These are phyloP conservation scores for Rhinoptilus africanus DNA, from an alignment of 2,113 vertebrate genomes.

Conservation along the genomic window DNA sequence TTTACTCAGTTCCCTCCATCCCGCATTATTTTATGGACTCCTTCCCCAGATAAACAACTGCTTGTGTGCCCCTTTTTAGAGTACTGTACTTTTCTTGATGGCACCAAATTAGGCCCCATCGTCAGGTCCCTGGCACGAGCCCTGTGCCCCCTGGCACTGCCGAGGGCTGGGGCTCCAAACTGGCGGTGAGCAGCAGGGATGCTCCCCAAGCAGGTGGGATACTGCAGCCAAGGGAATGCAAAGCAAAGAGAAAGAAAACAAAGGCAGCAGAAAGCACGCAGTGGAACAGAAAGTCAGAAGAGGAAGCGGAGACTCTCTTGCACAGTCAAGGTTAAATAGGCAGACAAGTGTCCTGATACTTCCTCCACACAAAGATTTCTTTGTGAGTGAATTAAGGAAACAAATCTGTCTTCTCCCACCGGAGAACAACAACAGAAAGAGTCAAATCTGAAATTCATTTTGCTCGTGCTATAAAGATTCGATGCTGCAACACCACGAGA, in stretches of 20 bases:
- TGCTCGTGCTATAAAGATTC: neutral
- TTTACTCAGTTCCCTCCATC: neutral
- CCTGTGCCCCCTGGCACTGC: neutral
- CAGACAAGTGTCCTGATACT: conserved; percentile 14
- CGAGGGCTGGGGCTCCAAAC: neutral
- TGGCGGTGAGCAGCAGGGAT: neutral
- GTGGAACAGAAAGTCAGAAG: neutral
- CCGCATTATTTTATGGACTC: neutral
- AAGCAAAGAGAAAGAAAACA: neutral
- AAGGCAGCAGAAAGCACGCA: neutral
- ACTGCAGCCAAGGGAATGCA: neutral
- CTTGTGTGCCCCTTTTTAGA: neutral
- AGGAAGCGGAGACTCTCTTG: neutral
- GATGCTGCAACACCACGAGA: neutral
- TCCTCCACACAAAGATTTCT: conserved; percentile 15
- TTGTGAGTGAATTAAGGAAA: conserved; percentile 38
- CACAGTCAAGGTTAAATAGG: neutral
- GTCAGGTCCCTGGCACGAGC: rapidly evolving
- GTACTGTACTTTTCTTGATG: neutral
- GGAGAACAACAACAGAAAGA: neutral
- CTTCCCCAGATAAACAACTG: neutral
- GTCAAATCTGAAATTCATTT: neutral
- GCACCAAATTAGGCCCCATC: neutral
- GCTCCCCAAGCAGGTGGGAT: neutral
- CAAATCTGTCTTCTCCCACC: neutral